Percentiles rank a stretch among this genome's conserved stretches.
Conservation (phyloP, 2,888 invertebrate species). For the Cepaea hortensis region DNA sequence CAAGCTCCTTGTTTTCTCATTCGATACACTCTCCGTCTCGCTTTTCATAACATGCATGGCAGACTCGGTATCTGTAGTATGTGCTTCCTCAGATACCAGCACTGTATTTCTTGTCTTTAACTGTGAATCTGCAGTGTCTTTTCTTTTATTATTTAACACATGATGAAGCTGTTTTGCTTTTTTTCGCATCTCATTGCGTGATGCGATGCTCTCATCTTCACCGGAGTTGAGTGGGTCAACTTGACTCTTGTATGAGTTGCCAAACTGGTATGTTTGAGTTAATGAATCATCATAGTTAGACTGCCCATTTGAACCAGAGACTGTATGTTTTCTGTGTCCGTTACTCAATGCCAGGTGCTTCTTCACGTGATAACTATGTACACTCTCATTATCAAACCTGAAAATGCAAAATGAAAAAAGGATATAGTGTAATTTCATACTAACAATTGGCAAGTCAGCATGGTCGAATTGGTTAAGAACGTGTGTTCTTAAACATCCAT, state of each 20-base stretch:
- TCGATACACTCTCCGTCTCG: constrained; percentile 4
- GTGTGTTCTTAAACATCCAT: no score
- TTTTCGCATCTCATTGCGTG: constrained; percentile 3
- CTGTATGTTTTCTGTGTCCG: constrained; percentile 25
- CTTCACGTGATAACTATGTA: no score
- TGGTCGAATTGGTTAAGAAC: no score
- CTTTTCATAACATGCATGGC: not conserved
- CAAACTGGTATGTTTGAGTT: no score
- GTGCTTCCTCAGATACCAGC: not conserved
- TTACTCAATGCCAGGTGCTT: not conserved
- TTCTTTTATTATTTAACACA: not conserved
- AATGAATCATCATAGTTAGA: not conserved
- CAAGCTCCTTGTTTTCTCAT: constrained; percentile 49
- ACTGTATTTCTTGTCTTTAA: not conserved
- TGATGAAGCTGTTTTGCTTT: constrained; percentile 35
- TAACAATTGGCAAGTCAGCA: no score
- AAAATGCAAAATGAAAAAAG: no score
- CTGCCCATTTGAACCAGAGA: not conserved
- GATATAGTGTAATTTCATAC: no score
- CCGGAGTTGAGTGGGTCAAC: not conserved
- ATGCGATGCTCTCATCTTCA: not conserved
- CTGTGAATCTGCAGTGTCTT: not conserved
- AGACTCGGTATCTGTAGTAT: not conserved
- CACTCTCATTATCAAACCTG: no score
- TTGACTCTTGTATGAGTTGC: not conserved